These are phyloP conservation scores for Mesembrinibis cayennensis DNA, from an alignment of 2,113 vertebrate genomes.

Conservation along the genomic window DNA sequence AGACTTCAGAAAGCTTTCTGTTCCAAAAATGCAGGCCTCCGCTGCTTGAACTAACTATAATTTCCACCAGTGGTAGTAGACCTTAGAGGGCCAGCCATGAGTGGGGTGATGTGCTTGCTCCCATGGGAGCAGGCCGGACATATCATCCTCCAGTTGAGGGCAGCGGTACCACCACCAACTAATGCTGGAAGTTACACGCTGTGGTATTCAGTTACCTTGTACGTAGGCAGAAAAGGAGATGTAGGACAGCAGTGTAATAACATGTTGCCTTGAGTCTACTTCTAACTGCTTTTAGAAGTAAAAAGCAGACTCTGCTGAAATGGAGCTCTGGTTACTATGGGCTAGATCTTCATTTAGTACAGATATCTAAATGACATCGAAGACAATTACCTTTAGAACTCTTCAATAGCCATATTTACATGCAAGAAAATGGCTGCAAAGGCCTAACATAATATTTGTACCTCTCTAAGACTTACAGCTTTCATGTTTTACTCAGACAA, in stretches of 20 bases:
- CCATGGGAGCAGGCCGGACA: accelerated
- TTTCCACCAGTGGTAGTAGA: conserved; percentile 1
- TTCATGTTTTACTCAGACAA: conserved; percentile 42
- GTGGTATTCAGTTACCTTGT: neutral
- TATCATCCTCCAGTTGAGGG: neutral
- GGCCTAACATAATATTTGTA: conserved; percentile 35
- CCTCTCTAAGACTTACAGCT: conserved; percentile 58
- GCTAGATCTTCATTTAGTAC: conserved; percentile 19
- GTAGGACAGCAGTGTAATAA: conserved; percentile 28
- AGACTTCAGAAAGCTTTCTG: conserved; percentile 7
- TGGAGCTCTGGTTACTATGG: conserved; percentile 2
- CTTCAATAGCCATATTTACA: conserved; percentile 62
- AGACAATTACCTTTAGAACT: conserved; percentile 48
- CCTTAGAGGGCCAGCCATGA: neutral
- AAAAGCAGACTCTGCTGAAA: conserved; percentile 37
- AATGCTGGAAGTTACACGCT: neutral
- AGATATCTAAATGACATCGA: neutral
- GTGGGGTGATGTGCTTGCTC: neutral
- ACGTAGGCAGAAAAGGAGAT: conserved; percentile 26
- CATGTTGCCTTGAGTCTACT: conserved; percentile 55
- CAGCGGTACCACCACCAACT: neutral
- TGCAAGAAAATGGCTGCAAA: conserved; percentile 48
- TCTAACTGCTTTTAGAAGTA: conserved; percentile 20
- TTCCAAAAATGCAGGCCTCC: neutral
- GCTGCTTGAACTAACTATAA: neutral